phyloP scores from a whole-genome alignment of 2,113 vertebrate genomes.

The Clarias gariepinus region DNA sequence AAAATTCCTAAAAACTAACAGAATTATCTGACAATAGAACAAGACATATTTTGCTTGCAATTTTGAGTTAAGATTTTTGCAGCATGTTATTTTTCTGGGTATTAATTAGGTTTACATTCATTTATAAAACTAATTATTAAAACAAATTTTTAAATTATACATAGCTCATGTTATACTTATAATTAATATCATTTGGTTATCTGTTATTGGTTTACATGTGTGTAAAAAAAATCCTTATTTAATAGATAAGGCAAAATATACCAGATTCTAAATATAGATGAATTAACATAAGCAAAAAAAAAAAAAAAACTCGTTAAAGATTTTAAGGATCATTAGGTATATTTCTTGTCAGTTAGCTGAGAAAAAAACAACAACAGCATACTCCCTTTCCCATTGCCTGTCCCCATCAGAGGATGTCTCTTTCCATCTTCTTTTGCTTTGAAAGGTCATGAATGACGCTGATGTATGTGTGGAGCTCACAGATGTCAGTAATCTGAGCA shows the following conservation, averaged over 20 bases:
- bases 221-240: not conserved
- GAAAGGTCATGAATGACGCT: conserved; percentile 43
- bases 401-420: not conserved
- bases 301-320: not conserved
- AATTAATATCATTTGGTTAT: not conserved
- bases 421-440: conserved; percentile 21
- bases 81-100: no score
- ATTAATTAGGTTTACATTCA: no score
- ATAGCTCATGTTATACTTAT: not conserved
- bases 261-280: not conserved
- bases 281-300: not conserved
- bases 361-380: not conserved
- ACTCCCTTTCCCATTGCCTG: not conserved
- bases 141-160: not conserved
- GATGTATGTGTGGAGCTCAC: conserved; percentile 13
- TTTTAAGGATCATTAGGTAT: not conserved
- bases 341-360: not conserved
- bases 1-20: no score
- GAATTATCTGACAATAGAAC: no score
- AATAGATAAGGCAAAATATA: not conserved
- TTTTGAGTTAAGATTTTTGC: no score
- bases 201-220: not conserved
- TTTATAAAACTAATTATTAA: not conserved
- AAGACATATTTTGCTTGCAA: no score
- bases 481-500: conserved; percentile 24